These are phyloP conservation scores for Nephila pilipes DNA, from an alignment of 1,140 invertebrate species.

Conservation along the genomic window DNA sequence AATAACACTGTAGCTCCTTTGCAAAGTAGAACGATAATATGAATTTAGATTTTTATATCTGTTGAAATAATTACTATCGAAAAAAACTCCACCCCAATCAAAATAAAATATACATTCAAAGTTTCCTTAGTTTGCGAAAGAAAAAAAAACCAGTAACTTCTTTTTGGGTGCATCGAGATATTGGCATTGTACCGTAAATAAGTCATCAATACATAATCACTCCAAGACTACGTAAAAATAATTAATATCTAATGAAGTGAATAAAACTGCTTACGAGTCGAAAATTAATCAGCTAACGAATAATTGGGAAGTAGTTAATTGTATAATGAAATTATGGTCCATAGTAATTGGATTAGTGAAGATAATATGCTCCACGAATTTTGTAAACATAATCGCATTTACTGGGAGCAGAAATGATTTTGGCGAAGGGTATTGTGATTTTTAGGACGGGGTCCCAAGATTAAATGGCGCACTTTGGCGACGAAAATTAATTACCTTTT, in stretches of 20 bases:
- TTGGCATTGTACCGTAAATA: neutral
- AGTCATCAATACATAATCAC: neutral
- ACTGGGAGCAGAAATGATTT: neutral
- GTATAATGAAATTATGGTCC: constrained; percentile 44
- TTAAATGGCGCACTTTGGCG: neutral
- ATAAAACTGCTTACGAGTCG: neutral
- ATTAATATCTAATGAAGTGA: constrained; percentile 19
- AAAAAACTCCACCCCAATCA: neutral
- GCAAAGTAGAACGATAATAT: neutral
- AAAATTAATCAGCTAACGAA: constrained; percentile 39
- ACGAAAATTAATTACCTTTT: constrained; percentile 25
- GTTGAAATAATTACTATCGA: neutral
- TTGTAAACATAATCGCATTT: constrained; percentile 51
- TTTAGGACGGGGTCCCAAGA: neutral
- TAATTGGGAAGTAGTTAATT: constrained; percentile 31
- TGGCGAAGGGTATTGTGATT: constrained; percentile 6
- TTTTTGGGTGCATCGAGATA: no score
- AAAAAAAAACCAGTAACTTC: no score
- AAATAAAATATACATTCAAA: neutral
- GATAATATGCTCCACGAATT: constrained; percentile 35
- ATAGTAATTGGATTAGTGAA: constrained; percentile 35
- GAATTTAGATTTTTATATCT: neutral
- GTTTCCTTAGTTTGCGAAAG: no score
- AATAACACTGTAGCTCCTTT: no score
- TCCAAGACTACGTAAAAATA: neutral